phyloP scores from a whole-genome alignment of 2,113 vertebrate species.

The Cebus imitator region DNA sequence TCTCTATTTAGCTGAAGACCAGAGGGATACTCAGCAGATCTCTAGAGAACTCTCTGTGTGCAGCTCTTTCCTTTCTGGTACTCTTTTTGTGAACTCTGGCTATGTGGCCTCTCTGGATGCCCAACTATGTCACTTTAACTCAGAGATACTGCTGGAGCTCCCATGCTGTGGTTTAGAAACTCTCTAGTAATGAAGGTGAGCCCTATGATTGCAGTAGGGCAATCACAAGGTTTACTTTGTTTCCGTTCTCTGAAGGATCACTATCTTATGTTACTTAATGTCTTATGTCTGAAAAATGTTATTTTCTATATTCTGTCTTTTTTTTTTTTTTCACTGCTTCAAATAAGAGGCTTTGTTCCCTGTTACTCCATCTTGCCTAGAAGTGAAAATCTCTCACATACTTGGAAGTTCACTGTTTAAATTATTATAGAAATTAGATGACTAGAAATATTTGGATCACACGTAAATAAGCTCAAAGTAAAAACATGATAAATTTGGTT shows the following conservation, averaged over 20 bases:
- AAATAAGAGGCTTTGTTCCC: background rate
- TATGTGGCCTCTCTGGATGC: background rate
- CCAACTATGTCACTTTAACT: background rate
- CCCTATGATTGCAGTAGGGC: background rate
- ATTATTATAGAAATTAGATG: too few relatives aligned
- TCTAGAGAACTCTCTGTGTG: background rate
- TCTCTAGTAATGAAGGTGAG: background rate
- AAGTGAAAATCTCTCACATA: background rate
- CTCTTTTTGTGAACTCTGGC: background rate
- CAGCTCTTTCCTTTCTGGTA: background rate
- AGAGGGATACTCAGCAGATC: background rate
- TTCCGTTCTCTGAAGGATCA: background rate
- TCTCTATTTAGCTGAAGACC: background rate
- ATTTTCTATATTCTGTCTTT: background rate
- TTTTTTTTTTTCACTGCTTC: background rate
- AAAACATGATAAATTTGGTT: too few relatives aligned
- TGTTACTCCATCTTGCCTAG: background rate
- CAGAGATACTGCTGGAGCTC: background rate
- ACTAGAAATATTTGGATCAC: too few relatives aligned
- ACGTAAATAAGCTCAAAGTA: too few relatives aligned
- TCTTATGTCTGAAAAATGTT: background rate
- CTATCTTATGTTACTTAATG: background rate
- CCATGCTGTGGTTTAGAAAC: background rate
- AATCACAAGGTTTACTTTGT: background rate
- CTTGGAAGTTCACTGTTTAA: background rate